A percentile compares a stretch with the other conserved stretches of the same genome.
Conservation (phyloP, 2,113 vertebrate species). For the Melanerpes formicivorus region DNA sequence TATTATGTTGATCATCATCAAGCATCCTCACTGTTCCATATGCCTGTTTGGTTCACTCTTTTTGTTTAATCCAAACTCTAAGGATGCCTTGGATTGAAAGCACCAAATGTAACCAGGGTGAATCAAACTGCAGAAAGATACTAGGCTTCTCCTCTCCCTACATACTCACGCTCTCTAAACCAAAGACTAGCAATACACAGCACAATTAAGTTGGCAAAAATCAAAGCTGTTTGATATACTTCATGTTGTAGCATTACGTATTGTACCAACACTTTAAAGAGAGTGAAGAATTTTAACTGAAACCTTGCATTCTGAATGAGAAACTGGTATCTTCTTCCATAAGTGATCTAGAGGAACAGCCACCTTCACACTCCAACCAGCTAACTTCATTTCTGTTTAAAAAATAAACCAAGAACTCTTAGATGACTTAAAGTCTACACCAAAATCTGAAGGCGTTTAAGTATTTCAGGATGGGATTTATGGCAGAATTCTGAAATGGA, state of each 20-base stretch:
- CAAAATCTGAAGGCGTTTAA: slow-evolving; percentile 62
- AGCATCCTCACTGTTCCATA: neutral
- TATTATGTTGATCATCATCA: neutral
- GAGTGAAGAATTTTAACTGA: neutral
- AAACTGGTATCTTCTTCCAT: neutral
- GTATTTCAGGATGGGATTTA: slow-evolving; percentile 65
- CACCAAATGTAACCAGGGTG: neutral
- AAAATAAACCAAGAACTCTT: slow-evolving; percentile 19
- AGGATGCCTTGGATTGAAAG: neutral
- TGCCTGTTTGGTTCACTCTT: neutral
- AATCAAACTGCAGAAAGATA: neutral
- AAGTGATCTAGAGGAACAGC: neutral
- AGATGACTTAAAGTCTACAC: slow-evolving; percentile 33
- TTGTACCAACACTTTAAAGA: neutral
- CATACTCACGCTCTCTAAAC: neutral
- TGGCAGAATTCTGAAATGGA: slow-evolving; percentile 62
- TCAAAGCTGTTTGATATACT: neutral
- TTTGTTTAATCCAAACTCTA: neutral
- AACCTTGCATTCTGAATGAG: neutral
- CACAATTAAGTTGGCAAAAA: neutral
- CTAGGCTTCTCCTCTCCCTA: neutral
- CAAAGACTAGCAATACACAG: neutral
- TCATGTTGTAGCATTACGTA: neutral
- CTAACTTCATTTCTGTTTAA: neutral
- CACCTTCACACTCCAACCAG: neutral